Evolutionary conservation across 1,140 invertebrate species (phyloP).

Genomic region (Trichoplusia ni): DNA sequence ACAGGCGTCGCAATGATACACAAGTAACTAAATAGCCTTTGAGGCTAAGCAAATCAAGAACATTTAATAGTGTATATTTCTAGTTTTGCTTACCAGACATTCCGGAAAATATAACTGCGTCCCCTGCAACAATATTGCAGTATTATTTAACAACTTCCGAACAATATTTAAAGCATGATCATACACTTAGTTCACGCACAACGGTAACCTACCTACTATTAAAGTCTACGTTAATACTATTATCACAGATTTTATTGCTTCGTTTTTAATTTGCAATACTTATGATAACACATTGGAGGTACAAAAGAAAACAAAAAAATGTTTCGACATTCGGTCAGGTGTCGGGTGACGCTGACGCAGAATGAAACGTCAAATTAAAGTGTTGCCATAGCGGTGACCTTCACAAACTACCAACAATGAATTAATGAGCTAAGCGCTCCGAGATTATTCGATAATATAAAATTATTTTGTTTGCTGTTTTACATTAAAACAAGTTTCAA

Average conservation of each 20-base stretch:
- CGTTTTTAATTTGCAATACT: not conserved
- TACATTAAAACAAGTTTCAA: too few relatives aligned
- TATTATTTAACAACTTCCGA: constrained; percentile 28
- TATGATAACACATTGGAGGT: not conserved
- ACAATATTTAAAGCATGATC: not conserved
- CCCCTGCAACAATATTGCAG: constrained; percentile 74
- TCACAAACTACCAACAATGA: too few relatives aligned
- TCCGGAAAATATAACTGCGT: constrained; percentile 82
- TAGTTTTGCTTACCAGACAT: constrained; percentile 80
- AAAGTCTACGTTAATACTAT: not conserved
- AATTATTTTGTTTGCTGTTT: too few relatives aligned
- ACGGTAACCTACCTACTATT: not conserved
- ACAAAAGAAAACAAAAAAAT: constrained; percentile 14
- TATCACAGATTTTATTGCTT: constrained; percentile 24
- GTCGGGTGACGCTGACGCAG: constrained; percentile 21
- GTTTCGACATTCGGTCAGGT: not conserved
- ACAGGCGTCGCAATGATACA: too few relatives aligned
- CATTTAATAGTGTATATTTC: too few relatives aligned
- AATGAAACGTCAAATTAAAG: not conserved
- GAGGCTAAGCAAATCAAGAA: not conserved
- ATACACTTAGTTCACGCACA: not conserved
- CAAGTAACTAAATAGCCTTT: not conserved
- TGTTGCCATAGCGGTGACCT: too few relatives aligned
- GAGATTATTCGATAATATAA: too few relatives aligned
- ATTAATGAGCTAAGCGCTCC: too few relatives aligned